Evolutionary conservation across 2,113 vertebrate genomes (phyloP), one percentile per base, ranked within the genome.

Genomic region (Bagarius yarrelli): DNA sequence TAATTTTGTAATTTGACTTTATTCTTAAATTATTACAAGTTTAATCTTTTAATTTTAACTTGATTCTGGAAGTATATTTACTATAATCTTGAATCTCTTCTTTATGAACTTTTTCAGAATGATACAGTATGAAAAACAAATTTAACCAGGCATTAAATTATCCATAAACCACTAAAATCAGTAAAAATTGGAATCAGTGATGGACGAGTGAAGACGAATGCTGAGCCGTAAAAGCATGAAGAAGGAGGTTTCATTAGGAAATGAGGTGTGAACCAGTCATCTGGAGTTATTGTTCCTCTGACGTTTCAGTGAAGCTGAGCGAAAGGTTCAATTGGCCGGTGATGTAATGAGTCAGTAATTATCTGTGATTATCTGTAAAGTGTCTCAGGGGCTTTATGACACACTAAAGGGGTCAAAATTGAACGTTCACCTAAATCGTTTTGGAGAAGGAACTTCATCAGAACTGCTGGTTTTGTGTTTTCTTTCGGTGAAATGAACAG

Each of bases 291-390:
- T 76, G 76, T 78, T 81, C 44, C 56, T 25, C 25, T 66, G 50
- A 44, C 60, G 64, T 81, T 81, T 77, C 8, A 19, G 8, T 27
- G 13, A 84, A 74, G 57, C 70, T 44, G 59, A 79, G 67, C 82
- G 52, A 79, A 70, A 70, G 44, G 59, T 44, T 79, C 52, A 79
- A 76, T 79, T 79, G 72, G 56, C 19, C 70, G 77, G 69, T 69
- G 70, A 69, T 53, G n/a, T 52, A 50, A 71, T 44, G 76, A 70
- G 57, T 79, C 77, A 63, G 80, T 82, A 78, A 82, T 82, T 75
- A 79, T 56, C 53, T 66, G 25, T n/a, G 23, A 85, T 40, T 40
- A 79, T 77, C 55, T 73, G 76, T 27, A 61, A 76, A 36, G 15
- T 52, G 64, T 67, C 79, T 59, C 67, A 30, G 67, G 59, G 32